Evolutionary conservation across 2,888 invertebrate species (phyloP), one percentile per base, ranked within the genome.

Genomic region (Dasypogon diadema): DNA sequence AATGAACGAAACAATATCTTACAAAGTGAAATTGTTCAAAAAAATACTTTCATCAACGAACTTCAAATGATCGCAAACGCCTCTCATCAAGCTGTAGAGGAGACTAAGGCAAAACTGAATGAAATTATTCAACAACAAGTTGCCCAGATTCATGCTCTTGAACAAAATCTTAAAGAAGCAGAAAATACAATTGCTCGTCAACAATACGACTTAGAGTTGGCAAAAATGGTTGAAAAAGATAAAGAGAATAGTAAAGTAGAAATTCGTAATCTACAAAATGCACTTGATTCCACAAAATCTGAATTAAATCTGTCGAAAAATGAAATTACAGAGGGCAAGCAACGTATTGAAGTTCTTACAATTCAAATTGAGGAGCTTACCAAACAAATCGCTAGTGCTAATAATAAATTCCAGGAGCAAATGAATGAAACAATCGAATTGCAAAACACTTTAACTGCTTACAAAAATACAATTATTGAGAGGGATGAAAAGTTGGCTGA

Each of bases 131-230:
- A 83, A 77, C 80, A 81, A n/a, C 82, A 84, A 79, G 80, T 77
- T 1, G 83, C 83, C 70, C 83, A 85, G 70, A 78, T 85, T 4
- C 80, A 80, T 14, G 76, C 81, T 0, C 80, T 85, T 5, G 84
- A 85, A 77, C 83, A 83, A 74, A 83, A 84, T 75, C 81, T 85
- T 21, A 84, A 84, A 18, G 86, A 86, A 76, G 78, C 83, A 18
- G 83, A 85, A 76, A 82, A 83, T 21, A 81, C 84, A 4, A 82
- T 84, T 8, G 83, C 83, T 70, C 82, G 84, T 74, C 83, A 82
- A 68, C 76, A 77, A 60, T 84, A 82, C 26, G 86, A 85, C 76
- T 65, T 85, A 34, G 86, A 85, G 56, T 80, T 84, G 75, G 80
- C 83, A 56, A 84, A 83, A 70, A 79, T 82, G 63, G 77, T 81